Base-by-base conservation (phyloP, 1,140 invertebrate genomes). In the Melitaea cinxia region DNA sequence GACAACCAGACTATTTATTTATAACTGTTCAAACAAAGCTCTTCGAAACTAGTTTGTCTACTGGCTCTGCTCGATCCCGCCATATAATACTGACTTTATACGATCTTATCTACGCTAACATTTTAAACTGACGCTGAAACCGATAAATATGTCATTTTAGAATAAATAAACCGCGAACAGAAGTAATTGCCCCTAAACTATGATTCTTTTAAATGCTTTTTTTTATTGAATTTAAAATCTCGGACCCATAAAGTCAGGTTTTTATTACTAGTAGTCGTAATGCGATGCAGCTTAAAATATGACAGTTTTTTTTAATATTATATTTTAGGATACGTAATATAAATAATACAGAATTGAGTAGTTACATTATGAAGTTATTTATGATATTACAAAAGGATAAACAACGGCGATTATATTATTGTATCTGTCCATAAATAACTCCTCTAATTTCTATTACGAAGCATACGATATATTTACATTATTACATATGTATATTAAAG, bases 91-190 rank as follows among this genome's bases (percentile, higher is more conserved):
- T 14, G 19, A 1, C 24, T 14, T 42, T 14, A 42, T 17, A 23
- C 10, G 54, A 56, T 56, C 10, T 12, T 56, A 56, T 56, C 54
- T 42, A 26, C 19, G 5, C 37, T 4, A 6, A 42, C 37, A 42
- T 42, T 42, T 39, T 42, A 42, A 56, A 56, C 26, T 35, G 37
- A 17, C 19, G 6, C 14, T 26, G 12, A 42, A 23, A 42, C 2
- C 4, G 23, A 56, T 56, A 56, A 56, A 42, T 56, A 56, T 26
- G 54, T 19, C 54, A 24, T 42, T 56, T 26, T 26, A 26, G 26
- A 56, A 28, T 26, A 56, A 56, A 39, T 52, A 28, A 30, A 52
- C 26, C 23, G 17, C 14, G 12, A 55, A 37, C 15, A 42, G 37
- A 42, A 42, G 14, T 17, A 42, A 15, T 17, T 17, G 37, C 14